phyloP scores from a whole-genome alignment of 2,797 vertebrate species.

The Fratercula arctica region DNA sequence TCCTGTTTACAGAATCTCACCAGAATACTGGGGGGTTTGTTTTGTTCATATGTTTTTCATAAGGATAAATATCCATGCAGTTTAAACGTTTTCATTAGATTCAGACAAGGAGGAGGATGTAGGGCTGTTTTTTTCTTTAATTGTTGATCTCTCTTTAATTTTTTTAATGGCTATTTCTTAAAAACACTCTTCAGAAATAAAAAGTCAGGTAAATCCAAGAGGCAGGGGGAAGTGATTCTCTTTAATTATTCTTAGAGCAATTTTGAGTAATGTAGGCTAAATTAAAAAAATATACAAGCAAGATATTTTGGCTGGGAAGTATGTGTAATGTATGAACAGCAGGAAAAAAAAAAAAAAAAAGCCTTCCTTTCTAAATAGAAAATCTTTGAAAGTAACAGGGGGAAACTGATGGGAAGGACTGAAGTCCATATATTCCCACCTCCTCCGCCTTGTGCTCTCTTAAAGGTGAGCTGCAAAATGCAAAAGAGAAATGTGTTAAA shows the following conservation, averaged over 20 bases:
- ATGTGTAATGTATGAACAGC: conserved; percentile 68
- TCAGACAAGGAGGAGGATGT: conserved; percentile 43
- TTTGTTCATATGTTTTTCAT: conserved; percentile 69
- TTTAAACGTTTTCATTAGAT: conserved; percentile 66
- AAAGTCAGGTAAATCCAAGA: conserved; percentile 46
- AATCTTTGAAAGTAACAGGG: conserved; percentile 72
- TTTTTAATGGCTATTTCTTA: background rate
- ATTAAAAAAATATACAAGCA: conserved; percentile 64
- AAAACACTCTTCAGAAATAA: background rate
- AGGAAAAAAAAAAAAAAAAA: conserved; percentile 46
- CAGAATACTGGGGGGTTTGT: conserved; percentile 55
- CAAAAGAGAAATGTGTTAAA: conserved; percentile 72
- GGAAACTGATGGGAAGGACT: conserved; percentile 64
- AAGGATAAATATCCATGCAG: conserved; percentile 57
- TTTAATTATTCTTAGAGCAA: conserved; percentile 59
- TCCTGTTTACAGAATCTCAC: conserved; percentile 65
- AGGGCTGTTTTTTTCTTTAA: conserved; percentile 25
- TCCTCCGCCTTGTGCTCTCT: conserved; percentile 68
- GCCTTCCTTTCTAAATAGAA: conserved; percentile 62
- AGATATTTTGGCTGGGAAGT: conserved; percentile 65
- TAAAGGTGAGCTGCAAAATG: conserved; percentile 72
- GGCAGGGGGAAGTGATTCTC: background rate
- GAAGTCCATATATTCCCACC: conserved; percentile 69
- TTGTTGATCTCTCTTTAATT: background rate
- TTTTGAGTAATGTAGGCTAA: conserved; percentile 60